Conservation (phyloP, 2,888 invertebrate species). For the Acrobeloides nanus region DNA sequence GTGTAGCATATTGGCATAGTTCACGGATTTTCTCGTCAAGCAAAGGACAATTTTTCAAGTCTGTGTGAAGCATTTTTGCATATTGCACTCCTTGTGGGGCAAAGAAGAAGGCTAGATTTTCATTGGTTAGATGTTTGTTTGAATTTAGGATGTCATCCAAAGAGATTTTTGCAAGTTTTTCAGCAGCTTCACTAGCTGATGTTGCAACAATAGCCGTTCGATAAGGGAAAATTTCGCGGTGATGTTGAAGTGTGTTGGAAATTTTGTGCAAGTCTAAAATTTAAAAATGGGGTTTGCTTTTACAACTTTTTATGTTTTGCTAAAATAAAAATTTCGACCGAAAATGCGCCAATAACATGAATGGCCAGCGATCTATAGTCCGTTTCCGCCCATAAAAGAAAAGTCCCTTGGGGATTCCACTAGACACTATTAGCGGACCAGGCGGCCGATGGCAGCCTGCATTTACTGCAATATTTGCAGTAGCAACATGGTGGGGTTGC, state of each 20-base stretch:
- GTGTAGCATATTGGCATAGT: slow-evolving; percentile 4
- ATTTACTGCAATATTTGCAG: too few species aligned
- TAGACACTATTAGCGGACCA: too few species aligned
- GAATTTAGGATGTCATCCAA: neutral
- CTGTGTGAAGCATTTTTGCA: slow-evolving; percentile 26
- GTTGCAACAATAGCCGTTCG: slow-evolving; percentile 18
- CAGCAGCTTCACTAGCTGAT: slow-evolving; percentile 10
- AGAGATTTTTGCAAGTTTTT: slow-evolving; percentile 7
- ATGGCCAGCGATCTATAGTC: too few species aligned
- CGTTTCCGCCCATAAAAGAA: too few species aligned
- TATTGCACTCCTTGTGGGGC: slow-evolving; percentile 45
- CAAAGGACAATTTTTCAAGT: slow-evolving; percentile 11
- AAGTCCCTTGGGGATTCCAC: too few species aligned
- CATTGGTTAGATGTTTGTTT: slow-evolving; percentile 3
- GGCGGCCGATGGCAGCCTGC: too few species aligned
- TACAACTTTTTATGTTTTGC: too few species aligned
- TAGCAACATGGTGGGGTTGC: too few species aligned
- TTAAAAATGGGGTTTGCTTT: neutral
- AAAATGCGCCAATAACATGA: too few species aligned
- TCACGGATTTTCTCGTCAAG: slow-evolving; percentile 6
- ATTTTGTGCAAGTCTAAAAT: slow-evolving; percentile 8
- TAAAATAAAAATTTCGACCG: too few species aligned
- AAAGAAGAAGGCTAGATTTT: slow-evolving; percentile 36
- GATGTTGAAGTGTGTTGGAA: slow-evolving; percentile 20
- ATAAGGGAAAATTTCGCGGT: slow-evolving; percentile 21